These are phyloP conservation scores for Myotis daubentonii DNA, from an alignment of 2,797 vertebrate genomes.

Conservation along the genomic window DNA sequence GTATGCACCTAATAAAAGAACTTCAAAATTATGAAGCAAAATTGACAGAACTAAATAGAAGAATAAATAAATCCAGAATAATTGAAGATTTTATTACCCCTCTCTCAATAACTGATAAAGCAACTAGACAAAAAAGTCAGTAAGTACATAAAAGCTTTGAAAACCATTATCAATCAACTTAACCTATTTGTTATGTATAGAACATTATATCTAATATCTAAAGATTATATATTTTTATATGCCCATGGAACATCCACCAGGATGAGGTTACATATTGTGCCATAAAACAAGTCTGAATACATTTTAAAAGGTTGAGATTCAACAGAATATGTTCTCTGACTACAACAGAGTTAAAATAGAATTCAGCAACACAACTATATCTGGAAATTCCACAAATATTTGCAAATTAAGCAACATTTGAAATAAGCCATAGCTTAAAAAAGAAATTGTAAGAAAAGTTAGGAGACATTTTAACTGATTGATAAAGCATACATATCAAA, in stretches of 20 bases:
- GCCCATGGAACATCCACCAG: neutral
- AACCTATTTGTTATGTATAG: neutral
- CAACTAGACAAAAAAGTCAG: neutral
- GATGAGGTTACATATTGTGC: neutral
- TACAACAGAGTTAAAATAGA: neutral
- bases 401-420: conserved; percentile 35
- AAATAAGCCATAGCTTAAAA: conserved; percentile 11
- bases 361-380: neutral
- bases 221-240: neutral
- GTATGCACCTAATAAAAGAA: neutral
- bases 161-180: neutral
- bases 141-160: neutral
- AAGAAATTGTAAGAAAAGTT: neutral
- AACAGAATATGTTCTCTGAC: neutral
- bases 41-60: neutral
- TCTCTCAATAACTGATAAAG: neutral
- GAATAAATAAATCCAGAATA: conserved; percentile 27
- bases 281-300: neutral
- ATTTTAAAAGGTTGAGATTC: neutral
- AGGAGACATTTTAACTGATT: conserved; percentile 14
- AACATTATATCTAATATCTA: neutral
- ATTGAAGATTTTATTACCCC: neutral
- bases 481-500: neutral
- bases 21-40: neutral
- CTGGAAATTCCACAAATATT: neutral